Conservation (phyloP, 1,140 invertebrate genomes). For the Onthophagus taurus region DNA sequence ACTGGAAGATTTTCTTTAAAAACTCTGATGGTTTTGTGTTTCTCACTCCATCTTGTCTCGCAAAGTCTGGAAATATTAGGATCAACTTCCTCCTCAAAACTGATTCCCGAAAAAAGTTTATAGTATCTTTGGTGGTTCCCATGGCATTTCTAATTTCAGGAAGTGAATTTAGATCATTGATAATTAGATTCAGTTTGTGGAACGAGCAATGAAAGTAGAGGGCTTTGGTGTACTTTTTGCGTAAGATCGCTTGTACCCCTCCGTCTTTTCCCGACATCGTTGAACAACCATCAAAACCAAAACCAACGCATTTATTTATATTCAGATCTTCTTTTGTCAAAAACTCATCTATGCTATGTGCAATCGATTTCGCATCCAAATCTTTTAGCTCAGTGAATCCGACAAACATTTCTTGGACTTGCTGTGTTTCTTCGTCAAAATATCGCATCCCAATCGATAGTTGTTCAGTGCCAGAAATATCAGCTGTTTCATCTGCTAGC, state of each 20-base stretch:
- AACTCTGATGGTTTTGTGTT: conserved; percentile 29
- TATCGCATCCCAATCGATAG: conserved; percentile 1
- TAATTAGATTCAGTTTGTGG: conserved; percentile 35
- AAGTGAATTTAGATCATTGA: conserved; percentile 30
- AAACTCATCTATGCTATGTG: background rate
- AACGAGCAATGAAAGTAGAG: conserved; percentile 33
- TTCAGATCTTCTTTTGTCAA: background rate
- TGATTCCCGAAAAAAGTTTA: conserved; percentile 2
- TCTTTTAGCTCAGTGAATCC: background rate
- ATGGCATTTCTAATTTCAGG: conserved; percentile 31
- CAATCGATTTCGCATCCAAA: background rate
- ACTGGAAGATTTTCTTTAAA: conserved; percentile 19
- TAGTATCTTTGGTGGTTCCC: conserved; percentile 23
- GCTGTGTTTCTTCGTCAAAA: background rate
- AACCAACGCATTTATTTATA: conserved; percentile 12
- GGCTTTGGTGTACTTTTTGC: conserved; percentile 30
- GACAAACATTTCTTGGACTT: background rate
- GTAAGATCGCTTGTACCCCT: no score
- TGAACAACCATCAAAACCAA: conserved; percentile 23
- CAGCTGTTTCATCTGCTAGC: background rate
- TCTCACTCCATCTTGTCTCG: conserved; percentile 30
- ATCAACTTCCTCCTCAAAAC: conserved; percentile 18
- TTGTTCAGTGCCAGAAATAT: conserved; percentile 9
- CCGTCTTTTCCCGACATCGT: no score
- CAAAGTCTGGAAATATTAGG: conserved; percentile 31